Evolutionary conservation across 2,113 vertebrate genomes (phyloP), one percentile per base, ranked within the genome.

Genomic region (Malurus alboscapulatus): DNA sequence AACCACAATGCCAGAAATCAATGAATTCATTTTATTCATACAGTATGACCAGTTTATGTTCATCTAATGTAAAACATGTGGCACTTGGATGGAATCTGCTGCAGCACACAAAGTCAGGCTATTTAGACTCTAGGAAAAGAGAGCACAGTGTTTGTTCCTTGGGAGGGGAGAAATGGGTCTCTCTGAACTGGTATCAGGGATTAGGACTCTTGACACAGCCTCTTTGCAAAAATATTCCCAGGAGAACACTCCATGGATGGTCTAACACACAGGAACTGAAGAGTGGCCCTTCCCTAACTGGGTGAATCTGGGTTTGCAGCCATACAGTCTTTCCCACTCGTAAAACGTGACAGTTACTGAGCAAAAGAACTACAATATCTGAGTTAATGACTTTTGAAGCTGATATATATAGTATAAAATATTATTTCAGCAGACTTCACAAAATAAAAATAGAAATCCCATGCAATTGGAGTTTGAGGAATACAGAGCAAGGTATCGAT

Each of bases 31-130:
- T 95, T 95, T 93, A 94, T 96, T 96, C 77, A 63, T 90, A 84
- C 93, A 95, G 81, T 82, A 93, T 77, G 95, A 95, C 83, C 88
- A 84, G 73, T 87, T 97, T 96, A 95, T 95, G 84, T 91, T 96
- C 92, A 75, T 66, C 53, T 95, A 96, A 96, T 92, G 65, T 89
- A 92, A 93, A 95, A 95, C 93, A 96, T 88, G 82, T 95, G 93
- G 65, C 40, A 34, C 82, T 95, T 26, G 68, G 77, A 90, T 34
- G 78, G 57, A 87, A 73, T 84, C 57, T 90, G 45, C 61, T 61
- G 15, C 32, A 92, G 44, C 27, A 93, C 42, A 87, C n/a, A 71
- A 61, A 94, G 44, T 74, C 72, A 66, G 81, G 14, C 34, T 53
- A 21, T 58, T 73, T 53, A 45, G 59, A 47, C 32, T 68, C 32